Base-by-base conservation (phyloP, 2,888 invertebrate genomes). In the Cheilosia vulpina region DNA sequence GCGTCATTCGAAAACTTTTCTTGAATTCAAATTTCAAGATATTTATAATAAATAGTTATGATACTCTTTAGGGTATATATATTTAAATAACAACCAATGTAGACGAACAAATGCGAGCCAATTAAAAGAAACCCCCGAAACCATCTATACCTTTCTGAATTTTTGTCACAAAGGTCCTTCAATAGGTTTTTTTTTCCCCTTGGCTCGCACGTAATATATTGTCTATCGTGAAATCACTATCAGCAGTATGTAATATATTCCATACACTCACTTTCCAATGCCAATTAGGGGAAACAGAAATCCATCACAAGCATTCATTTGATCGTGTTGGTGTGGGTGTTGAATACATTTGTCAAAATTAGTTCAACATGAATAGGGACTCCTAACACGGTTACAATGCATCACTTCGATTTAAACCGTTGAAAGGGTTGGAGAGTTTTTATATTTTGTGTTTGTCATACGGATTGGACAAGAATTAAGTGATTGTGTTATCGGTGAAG, bases 371-470 rank as follows among this genome's bases (percentile, higher is more conserved):
- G 43, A 53, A 50, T 31, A 34, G 15, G 57, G 38, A 31, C 41
- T 62, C 72, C 47, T 52, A 53, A 41, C 21, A 19, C 58, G 52
- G 52, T 62, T 31, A 31, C 17, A 65, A 47, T 43, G 69, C 45
- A 47, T 75, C 71, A 84, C 63, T 84, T 52, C 38, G 73, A 79
- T 65, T n/a, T 57, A 57, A 60, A 24, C 57, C 19, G 73, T 79
- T 60, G 83, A 24, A 19, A 62, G 7, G 21, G 69, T 58, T 38
- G 57, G 47, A 69, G 27, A n/a, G 38, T 31, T 38, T 13, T 21
- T n/a, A 1, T 31, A 13, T 24, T 9, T 47, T 45, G 5, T 2
- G 17, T 17, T 47, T n/a, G 6, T 24, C 24, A 24, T 13, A 27
- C 68, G 78, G 73, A 5, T 73, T 9, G 38, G 34, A 52, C 4